Evolutionary conservation across 2,888 invertebrate species (phyloP), one percentile per base, ranked within the genome.

Genomic region (Agrochola circellaris): DNA sequence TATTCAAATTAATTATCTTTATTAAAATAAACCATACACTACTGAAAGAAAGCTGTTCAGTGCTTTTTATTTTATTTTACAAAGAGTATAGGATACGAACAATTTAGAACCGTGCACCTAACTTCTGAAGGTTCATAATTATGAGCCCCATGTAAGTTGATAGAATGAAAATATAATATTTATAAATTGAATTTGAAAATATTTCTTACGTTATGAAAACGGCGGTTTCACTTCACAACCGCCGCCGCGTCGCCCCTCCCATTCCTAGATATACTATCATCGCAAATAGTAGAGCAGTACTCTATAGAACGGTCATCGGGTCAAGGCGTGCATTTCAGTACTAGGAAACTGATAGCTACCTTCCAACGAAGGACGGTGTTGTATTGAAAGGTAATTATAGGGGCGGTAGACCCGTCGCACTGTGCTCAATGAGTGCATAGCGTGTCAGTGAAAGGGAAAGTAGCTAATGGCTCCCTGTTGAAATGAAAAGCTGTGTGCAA

Each of bases 331-430:
- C 71, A 65, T 60, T 79, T 26, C 23, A 42, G 26, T 85, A 45
- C 73, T 34, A 5, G 42, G 85, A 81, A 81, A 62, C 51, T 42
- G 42, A 51, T 58, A 23, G 65, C n/a, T 64, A 61, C 85, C 23
- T 58, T 79, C 26, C 48, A 23, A 30, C 56, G 56, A 71, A 81
- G 61, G 54, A 67, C 66, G 61, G 42, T n/a, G 61, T 56, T 54
- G 26, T 84, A 81, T 84, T 84, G 85, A 80, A 81, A 84, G 17
- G 71, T 80, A 78, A 83, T 78, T 83, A 83, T 34, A 83, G 48
- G 26, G 84, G 56, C 2, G 30, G 51, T 38, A 61, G 6, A 58
- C 68, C 42, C 62, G 58, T 51, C 30, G 34, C 34, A 61, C 20
- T 79, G 70, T 51, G 11, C 84, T 79, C 79, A 79, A 79, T 79